phyloP scores from a whole-genome alignment of 1,140 invertebrate species.

The Dreissena polymorpha region DNA sequence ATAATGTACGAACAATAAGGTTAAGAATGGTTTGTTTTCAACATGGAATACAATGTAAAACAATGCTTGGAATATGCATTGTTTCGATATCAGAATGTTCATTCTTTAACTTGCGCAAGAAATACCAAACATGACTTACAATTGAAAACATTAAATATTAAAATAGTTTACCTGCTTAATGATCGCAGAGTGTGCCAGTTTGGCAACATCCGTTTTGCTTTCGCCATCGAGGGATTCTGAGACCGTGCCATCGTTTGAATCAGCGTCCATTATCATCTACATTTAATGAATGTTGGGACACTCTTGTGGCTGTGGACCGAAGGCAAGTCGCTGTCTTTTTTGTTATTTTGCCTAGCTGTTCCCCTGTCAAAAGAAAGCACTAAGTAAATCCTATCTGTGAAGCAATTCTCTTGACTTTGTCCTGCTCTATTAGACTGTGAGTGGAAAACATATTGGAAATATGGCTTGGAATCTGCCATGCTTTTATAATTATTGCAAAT shows the following conservation, averaged over 20 bases:
- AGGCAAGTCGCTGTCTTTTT: neutral
- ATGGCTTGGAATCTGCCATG: neutral
- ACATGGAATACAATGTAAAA: too few species aligned
- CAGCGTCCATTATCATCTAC: slow-evolving; percentile 72
- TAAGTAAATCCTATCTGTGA: slow-evolving; percentile 1
- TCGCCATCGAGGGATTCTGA: slow-evolving; percentile 75
- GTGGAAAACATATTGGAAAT: slow-evolving; percentile 30
- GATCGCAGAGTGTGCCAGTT: slow-evolving; percentile 78
- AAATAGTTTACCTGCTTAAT: slow-evolving; percentile 77
- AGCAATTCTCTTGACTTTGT: neutral
- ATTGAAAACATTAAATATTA: too few species aligned
- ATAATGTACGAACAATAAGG: too few species aligned
- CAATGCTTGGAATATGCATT: too few species aligned
- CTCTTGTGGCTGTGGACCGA: neutral
- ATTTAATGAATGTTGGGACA: neutral
- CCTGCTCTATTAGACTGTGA: neutral
- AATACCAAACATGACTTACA: too few species aligned
- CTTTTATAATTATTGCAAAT: slow-evolving; percentile 44
- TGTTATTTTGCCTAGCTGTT: neutral
- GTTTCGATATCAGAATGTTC: too few species aligned
- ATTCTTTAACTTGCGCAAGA: too few species aligned
- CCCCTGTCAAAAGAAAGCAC: slow-evolving; percentile 40
- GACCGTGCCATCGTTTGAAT: slow-evolving; percentile 74
- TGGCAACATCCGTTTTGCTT: slow-evolving; percentile 75
- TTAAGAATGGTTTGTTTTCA: too few species aligned